A percentile compares a stretch with the other conserved stretches of the same genome.
phyloP scores from a whole-genome alignment of 92 coral and sea anemone genomes.

The Paragorgia papillata region DNA sequence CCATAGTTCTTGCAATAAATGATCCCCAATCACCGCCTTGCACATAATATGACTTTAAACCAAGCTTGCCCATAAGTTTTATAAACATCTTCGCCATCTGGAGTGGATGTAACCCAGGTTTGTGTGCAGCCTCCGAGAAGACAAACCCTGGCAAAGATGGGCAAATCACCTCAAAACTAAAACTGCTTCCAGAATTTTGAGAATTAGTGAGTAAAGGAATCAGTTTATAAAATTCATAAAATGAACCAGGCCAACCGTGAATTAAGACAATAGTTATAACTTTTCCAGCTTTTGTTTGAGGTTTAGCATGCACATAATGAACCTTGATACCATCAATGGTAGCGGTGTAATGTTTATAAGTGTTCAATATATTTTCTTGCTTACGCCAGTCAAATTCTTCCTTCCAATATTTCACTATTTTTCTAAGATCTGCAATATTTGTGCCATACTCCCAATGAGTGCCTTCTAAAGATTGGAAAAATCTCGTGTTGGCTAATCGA shows the following conservation, averaged over 20 bases:
- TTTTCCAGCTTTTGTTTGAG: constrained; percentile 57
- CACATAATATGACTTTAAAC: constrained; percentile 67
- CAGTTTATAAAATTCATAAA: constrained; percentile 83
- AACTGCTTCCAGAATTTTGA: constrained; percentile 42
- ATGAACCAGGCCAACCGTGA: constrained; percentile 99
- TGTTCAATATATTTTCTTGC: constrained; percentile 73
- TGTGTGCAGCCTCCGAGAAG: constrained; percentile 89
- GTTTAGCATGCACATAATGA: constrained; percentile 81
- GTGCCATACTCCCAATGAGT: constrained; percentile 87
- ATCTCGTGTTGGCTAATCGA: constrained; percentile 72
- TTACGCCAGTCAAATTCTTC: constrained; percentile 77
- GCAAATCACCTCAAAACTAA: constrained; percentile 79
- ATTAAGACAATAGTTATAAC: constrained; percentile 77
- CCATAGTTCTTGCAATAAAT: constrained; percentile 68
- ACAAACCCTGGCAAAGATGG: constrained; percentile 98
- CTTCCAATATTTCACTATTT: constrained; percentile 69
- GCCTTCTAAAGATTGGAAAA: constrained; percentile 71
- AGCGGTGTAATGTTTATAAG: constrained; percentile 67
- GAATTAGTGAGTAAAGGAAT: constrained; percentile 57
- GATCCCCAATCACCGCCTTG: constrained; percentile 99
- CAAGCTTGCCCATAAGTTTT: constrained; percentile 82
- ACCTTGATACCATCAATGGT: constrained; percentile 74
- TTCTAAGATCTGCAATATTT: constrained; percentile 63
- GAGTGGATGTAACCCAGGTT: constrained; percentile 65
- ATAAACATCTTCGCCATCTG: constrained; percentile 75